These are phyloP conservation scores for Pachyseris speciosa DNA, from an alignment of 64 coral and sea anemone species.

Conservation along the genomic window DNA sequence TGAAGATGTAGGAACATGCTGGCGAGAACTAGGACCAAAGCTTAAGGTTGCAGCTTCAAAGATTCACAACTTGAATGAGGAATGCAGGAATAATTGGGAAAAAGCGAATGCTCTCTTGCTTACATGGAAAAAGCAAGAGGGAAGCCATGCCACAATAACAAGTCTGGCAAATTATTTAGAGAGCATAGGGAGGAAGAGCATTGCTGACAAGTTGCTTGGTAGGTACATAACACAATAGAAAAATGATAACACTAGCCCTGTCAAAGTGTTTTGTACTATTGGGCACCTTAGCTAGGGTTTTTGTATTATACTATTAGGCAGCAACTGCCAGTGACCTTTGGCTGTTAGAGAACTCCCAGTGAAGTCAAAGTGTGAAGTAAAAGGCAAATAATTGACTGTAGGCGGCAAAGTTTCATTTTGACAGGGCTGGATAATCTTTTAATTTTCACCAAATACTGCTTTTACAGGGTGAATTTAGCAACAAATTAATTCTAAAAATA, in stretches of 20 bases:
- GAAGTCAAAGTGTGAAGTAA: no score
- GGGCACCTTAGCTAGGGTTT: no score
- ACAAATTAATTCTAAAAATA: no score
- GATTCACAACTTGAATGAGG: constrained; percentile 79
- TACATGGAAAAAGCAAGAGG: constrained; percentile 18
- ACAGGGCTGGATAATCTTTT: no score
- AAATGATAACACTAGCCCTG: neutral
- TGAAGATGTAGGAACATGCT: constrained; percentile 76
- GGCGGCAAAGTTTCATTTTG: no score
- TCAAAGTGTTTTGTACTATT: no score
- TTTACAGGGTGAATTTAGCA: no score
- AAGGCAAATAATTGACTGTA: no score
- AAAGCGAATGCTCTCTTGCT: constrained; percentile 70
- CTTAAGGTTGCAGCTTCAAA: constrained; percentile 38
- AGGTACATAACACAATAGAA: neutral
- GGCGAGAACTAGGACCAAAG: constrained; percentile 67
- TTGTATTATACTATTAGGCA: no score
- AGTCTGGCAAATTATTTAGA: constrained; percentile 37
- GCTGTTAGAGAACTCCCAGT: no score
- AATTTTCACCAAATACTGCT: no score
- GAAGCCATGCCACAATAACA: constrained; percentile 15
- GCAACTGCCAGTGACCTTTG: no score
- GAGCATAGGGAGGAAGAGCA: constrained; percentile 38
- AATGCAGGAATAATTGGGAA: constrained; percentile 37
- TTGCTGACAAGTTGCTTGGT: constrained; percentile 71